Conservation (phyloP, 2,797 vertebrate species). For the Coranthus polyacanthus region DNA sequence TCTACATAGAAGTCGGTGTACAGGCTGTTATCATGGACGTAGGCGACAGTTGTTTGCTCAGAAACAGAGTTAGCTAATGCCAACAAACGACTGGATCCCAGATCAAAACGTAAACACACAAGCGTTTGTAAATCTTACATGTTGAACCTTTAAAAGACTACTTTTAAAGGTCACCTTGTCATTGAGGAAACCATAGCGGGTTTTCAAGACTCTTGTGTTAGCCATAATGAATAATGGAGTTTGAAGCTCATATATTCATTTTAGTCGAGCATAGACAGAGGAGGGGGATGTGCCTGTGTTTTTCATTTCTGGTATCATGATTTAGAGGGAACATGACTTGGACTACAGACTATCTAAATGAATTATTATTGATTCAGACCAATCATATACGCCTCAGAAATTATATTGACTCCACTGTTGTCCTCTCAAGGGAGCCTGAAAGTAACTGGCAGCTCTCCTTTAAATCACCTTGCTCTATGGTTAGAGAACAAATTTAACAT, state of each 20-base stretch:
- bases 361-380: constrained; percentile 69
- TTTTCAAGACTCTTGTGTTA: constrained; percentile 34
- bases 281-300: constrained; percentile 8
- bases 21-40: no score
- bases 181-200: constrained; percentile 5
- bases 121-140: no score
- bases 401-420: constrained; percentile 45
- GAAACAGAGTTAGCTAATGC: no score
- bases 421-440: constrained; percentile 32
- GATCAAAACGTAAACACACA: no score
- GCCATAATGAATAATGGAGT: constrained; percentile 37
- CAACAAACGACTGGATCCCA: no score
- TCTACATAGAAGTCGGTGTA: no score
- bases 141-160: no score
- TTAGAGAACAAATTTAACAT: constrained; percentile 17
- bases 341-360: constrained; percentile 52
- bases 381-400: constrained; percentile 49
- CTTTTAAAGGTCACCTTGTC: constrained; percentile 37
- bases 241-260: constrained; percentile 19
- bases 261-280: neutral
- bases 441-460: constrained; percentile 28
- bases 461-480: constrained; percentile 37
- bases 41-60: no score
- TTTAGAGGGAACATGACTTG: constrained; percentile 25
- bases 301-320: constrained; percentile 31